Evolutionary conservation across 92 coral and sea anemone genomes (phyloP).

Genomic region (Porites rus): DNA sequence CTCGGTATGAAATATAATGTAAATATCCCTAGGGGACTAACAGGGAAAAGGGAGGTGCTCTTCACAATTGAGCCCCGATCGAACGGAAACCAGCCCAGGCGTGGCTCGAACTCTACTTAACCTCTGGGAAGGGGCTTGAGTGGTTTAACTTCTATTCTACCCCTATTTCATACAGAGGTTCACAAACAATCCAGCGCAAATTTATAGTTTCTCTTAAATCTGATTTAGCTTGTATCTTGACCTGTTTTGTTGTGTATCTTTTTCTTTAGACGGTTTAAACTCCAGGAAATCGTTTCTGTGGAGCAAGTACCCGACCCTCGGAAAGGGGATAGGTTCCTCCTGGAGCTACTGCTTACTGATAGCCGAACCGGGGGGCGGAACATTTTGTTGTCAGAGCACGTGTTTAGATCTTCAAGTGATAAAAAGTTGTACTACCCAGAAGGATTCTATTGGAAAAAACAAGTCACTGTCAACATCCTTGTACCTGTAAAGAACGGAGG

Average conservation of each 20-base stretch:
- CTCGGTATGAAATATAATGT: slow-evolving; percentile 46
- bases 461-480: slow-evolving; percentile 81
- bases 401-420: slow-evolving; percentile 68
- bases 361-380: slow-evolving; percentile 42
- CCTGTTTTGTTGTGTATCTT: not conserved
- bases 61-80: too few species aligned
- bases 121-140: too few species aligned
- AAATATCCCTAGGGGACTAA: too few species aligned
- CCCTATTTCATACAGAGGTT: too few species aligned
- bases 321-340: slow-evolving; percentile 86
- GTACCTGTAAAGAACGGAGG: slow-evolving; percentile 92
- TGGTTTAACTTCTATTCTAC: too few species aligned
- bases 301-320: slow-evolving; percentile 75
- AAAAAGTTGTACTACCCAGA: slow-evolving; percentile 79
- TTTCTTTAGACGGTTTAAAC: slow-evolving; percentile 34
- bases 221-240: not conserved
- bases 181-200: not conserved
- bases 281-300: slow-evolving; percentile 62
- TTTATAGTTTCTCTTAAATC: too few species aligned
- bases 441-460: slow-evolving; percentile 81
- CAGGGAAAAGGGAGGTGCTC: not conserved
- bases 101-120: too few species aligned
- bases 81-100: too few species aligned
- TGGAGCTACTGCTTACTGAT: slow-evolving; percentile 78
- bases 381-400: slow-evolving; percentile 78